Percentiles rank a stretch among this genome's conserved stretches.
These are phyloP conservation scores for Lingula anatina DNA, from an alignment of 2,888 invertebrate genomes.

Conservation along the genomic window DNA sequence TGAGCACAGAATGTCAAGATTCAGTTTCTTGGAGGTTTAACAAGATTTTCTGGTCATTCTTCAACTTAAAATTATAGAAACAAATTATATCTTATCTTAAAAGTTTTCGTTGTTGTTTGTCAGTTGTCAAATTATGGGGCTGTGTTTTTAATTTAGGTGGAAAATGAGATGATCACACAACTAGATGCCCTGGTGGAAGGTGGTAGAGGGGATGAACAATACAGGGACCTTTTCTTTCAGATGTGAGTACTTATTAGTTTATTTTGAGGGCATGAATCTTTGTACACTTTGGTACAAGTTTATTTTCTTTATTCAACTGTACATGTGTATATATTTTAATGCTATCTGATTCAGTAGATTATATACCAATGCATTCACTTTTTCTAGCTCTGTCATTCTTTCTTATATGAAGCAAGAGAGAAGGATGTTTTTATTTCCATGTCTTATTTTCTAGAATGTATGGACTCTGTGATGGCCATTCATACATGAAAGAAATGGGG, in stretches of 20 bases:
- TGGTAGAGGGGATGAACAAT: slow-evolving; percentile 73
- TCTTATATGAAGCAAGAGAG: too few species aligned
- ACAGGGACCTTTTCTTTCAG: slow-evolving; percentile 68
- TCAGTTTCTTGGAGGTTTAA: background rate
- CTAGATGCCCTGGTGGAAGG: slow-evolving; percentile 83
- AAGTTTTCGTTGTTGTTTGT: background rate
- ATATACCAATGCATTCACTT: too few species aligned
- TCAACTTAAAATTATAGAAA: background rate
- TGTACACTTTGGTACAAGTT: too few species aligned
- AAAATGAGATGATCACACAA: slow-evolving; percentile 90
- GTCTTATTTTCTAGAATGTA: slow-evolving; percentile 57
- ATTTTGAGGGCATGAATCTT: too few species aligned
- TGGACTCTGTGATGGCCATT: slow-evolving; percentile 67
- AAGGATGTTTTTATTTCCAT: too few species aligned
- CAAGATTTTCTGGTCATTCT: background rate
- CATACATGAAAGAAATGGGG: slow-evolving; percentile 67
- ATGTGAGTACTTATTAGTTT: slow-evolving; percentile 60
- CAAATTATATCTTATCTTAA: background rate
- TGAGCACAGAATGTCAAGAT: slow-evolving; percentile 19
- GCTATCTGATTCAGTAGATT: too few species aligned
- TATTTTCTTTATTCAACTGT: too few species aligned
- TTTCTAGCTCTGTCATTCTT: too few species aligned
- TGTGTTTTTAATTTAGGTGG: slow-evolving; percentile 58
- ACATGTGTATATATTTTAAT: too few species aligned
- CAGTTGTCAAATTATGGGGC: background rate